Evolutionary conservation across 2,113 vertebrate species (phyloP).

Genomic region (Gymnobelideus leadbeateri): DNA sequence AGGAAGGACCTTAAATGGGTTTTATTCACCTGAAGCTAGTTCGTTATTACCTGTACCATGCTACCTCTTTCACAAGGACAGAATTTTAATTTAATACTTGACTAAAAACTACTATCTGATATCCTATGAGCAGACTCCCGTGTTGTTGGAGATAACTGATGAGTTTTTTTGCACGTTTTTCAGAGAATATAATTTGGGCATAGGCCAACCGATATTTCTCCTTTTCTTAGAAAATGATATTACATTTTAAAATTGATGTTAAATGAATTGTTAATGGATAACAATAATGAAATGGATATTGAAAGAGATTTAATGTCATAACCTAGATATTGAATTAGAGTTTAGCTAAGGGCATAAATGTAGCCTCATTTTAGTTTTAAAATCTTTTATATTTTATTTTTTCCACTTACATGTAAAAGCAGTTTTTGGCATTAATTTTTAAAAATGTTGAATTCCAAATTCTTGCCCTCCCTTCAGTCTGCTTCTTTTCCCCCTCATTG

Average conservation of each 20-base stretch:
- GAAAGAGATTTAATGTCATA: not conserved
- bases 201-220: not conserved
- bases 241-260: not conserved
- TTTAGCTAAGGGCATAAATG: not conserved
- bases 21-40: not conserved
- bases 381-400: no score
- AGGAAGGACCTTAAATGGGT: not conserved
- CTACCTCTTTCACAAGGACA: not conserved
- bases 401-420: no score
- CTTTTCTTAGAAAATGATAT: not conserved
- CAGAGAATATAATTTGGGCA: no score
- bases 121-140: not conserved
- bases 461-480: no score
- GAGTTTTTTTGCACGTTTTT: no score
- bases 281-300: not conserved
- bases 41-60: not conserved
- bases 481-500: no score
- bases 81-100: no score
- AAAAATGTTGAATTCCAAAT: no score
- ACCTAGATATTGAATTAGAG: not conserved
- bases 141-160: not conserved
- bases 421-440: no score
- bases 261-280: not conserved
- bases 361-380: not conserved
- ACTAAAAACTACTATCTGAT: not conserved